phyloP scores from a whole-genome alignment of 2,797 vertebrate species.

The Moxostoma hubbsi region DNA sequence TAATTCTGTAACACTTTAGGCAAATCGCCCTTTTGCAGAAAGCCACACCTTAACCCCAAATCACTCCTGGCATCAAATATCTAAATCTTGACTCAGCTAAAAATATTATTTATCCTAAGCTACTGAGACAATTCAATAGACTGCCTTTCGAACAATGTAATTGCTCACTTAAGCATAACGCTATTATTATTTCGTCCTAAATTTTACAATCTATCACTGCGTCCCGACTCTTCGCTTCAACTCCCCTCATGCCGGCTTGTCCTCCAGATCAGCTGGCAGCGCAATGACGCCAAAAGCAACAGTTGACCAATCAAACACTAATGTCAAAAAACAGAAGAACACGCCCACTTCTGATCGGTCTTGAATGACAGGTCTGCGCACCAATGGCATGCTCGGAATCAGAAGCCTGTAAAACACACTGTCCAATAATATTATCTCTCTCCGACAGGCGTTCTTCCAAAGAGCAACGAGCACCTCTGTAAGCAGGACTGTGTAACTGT shows the following conservation, averaged over 20 bases:
- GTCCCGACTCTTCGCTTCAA: conserved; percentile 73
- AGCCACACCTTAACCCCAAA: conserved; percentile 86
- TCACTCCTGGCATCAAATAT: conserved; percentile 68
- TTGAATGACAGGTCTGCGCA: conserved; percentile 57
- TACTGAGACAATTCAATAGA: background rate
- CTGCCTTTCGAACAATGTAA: conserved; percentile 25
- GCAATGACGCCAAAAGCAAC: conserved; percentile 80
- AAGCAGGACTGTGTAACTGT: conserved; percentile 46
- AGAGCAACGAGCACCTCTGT: conserved; percentile 63
- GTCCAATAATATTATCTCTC: conserved; percentile 68
- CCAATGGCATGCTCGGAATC: conserved; percentile 64
- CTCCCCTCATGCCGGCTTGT: conserved; percentile 91
- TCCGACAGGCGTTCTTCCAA: conserved; percentile 71
- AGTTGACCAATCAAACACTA: conserved; percentile 73
- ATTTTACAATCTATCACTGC: conserved; percentile 62
- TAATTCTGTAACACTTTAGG: background rate
- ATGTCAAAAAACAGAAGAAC: conserved; percentile 64
- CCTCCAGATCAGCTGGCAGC: conserved; percentile 94
- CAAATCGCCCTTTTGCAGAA: conserved; percentile 51
- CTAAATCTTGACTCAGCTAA: conserved; percentile 55
- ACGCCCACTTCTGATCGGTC: conserved; percentile 62
- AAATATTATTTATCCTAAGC: background rate
- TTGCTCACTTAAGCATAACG: conserved; percentile 36
- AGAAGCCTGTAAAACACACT: conserved; percentile 57
- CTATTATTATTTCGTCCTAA: conserved; percentile 63